These are phyloP conservation scores for Agrilus mali DNA, from an alignment of 2,888 invertebrate species.

Conservation along the genomic window DNA sequence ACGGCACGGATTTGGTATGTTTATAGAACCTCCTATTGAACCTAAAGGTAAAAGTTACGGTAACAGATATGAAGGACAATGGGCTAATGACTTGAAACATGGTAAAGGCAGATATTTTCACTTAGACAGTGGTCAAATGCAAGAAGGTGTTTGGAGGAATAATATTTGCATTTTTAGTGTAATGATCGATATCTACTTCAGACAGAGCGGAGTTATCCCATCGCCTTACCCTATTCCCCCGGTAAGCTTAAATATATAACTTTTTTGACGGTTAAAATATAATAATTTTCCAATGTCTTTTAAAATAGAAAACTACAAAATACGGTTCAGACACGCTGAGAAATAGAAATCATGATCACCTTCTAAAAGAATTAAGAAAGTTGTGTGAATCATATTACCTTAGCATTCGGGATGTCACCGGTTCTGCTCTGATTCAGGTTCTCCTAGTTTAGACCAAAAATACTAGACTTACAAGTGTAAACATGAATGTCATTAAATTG, in stretches of 20 bases:
- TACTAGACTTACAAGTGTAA: no score
- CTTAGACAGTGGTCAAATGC: slow-evolving; percentile 49
- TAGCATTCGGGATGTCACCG: no score
- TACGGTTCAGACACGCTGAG: no score
- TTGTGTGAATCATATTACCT: no score
- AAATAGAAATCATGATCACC: no score
- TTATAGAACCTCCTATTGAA: slow-evolving; percentile 5
- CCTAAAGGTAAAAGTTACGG: slow-evolving; percentile 16
- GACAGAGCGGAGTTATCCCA: slow-evolving; percentile 42
- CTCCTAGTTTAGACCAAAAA: no score
- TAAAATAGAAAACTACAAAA: background rate
- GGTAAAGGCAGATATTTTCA: slow-evolving; percentile 54
- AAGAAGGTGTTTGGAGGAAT: slow-evolving; percentile 50
- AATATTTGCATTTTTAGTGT: slow-evolving; percentile 42
- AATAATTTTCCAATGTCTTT: background rate
- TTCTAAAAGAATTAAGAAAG: no score
- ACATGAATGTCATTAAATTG: no score
- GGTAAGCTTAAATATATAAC: slow-evolving; percentile 24
- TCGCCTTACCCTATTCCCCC: slow-evolving; percentile 42
- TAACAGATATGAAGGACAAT: slow-evolving; percentile 49
- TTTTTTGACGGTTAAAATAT: background rate
- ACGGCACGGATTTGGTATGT: slow-evolving; percentile 19
- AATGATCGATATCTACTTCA: slow-evolving; percentile 44
- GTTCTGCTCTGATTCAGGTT: no score
- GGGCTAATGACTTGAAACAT: slow-evolving; percentile 41